Evolutionary conservation across 2,888 invertebrate species (phyloP).

Genomic region (Latheticus oryzae): DNA sequence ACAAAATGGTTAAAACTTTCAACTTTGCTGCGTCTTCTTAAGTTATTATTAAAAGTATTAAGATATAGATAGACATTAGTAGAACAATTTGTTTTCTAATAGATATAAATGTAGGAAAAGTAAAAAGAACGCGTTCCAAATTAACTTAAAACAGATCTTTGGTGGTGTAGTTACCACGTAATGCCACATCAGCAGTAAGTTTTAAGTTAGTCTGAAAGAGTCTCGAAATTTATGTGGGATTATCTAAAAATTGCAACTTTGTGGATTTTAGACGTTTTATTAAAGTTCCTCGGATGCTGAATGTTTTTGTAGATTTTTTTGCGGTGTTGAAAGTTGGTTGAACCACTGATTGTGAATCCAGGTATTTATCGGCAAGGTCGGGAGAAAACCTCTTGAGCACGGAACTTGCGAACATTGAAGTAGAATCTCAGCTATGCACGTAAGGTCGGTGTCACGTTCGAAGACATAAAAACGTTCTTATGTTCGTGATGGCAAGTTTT

Average conservation of each 20-base stretch:
- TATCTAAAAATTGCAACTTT: conserved; percentile 19
- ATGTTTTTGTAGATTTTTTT: conserved; percentile 6
- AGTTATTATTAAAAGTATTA: no score
- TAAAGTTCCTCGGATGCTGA: conserved; percentile 4
- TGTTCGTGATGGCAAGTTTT: conserved; percentile 37
- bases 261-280: conserved; percentile 16
- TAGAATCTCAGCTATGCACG: conserved; percentile 38
- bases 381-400: conserved; percentile 39
- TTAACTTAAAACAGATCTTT: no score
- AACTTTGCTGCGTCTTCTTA: no score
- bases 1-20: no score
- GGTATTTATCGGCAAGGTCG: conserved; percentile 29
- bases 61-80: no score
- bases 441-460: conserved; percentile 37
- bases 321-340: conserved; percentile 1
- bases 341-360: conserved; percentile 26
- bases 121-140: no score
- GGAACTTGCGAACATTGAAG: conserved; percentile 25
- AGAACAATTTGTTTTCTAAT: no score
- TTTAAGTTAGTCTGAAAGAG: no score
- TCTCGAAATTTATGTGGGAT: conserved; percentile 17
- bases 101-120: no score
- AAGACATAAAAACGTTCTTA: conserved; percentile 41
- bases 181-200: no score
- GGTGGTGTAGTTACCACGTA: no score